Evolutionary conservation across 2,113 vertebrate species (phyloP), one percentile per base, ranked within the genome.

Genomic region (Ceyx margarethae): DNA sequence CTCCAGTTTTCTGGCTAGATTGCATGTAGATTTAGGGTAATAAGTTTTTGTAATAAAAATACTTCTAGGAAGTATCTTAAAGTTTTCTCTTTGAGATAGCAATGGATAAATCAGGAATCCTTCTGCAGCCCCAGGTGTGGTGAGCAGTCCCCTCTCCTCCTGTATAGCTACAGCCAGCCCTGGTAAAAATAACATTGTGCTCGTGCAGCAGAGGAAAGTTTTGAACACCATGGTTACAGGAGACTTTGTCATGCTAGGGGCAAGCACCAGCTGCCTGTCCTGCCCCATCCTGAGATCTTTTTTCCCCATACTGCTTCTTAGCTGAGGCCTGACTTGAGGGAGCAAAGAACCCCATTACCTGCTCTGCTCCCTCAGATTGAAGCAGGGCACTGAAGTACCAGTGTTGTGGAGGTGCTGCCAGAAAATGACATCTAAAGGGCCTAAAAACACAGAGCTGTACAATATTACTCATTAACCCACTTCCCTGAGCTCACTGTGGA

Each of bases 301-400:
- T 45, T 11, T 23, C 20, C 31, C 45, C 10, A 1, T 18, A 19
- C 48, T 74, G 25, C 25, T 66, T 57, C 25, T 66, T 57, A 31
- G 23, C 35, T 43, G 22, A 82, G 57, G 56, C 46, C 57, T 45
- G 33, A 66, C 31, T 6, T 45, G 29, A 35, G 7, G 45, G 45
- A 46, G 12, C 31, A 65, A 31, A 48, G 43, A 15, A 6, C 19
- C 18, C 17, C 35, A 26, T 43, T 31, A 11, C 1, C 0, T 1
- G 0, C 35, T 51, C 1, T 1, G 28, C 12, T 43, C 15, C 40
- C 13, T 45, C 10, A 6, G 10, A 29, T 69, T 37, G 56, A 29
- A 51, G 37, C 54, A 80, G 57, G 25, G 16, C 20, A 2, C 12
- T 21, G 64, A 37, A 26, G 45, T 29, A 8, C 50, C 2, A 4